Percentiles rank a stretch among this genome's conserved stretches.
Conservation (phyloP, 2,113 vertebrate species). For the Malaclemys terrapin region DNA sequence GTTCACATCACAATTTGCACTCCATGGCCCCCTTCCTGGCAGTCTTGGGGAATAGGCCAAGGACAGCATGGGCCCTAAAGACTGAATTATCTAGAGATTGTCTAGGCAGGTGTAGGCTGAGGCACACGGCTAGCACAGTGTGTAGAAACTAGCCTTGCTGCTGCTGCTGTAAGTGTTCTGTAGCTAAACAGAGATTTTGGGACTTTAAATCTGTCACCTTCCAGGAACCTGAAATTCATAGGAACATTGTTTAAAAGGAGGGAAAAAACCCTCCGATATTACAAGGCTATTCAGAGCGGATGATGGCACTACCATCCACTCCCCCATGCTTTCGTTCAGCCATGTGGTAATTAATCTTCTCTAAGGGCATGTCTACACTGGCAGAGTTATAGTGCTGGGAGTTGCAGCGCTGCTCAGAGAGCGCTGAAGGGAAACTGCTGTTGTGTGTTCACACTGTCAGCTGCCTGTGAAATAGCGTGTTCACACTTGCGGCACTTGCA, state of each 20-base stretch:
- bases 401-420: no score
- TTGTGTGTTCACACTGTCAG: no score
- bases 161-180: neutral
- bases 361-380: neutral
- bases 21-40: accelerated
- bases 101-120: neutral
- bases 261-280: neutral
- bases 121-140: neutral
- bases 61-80: neutral
- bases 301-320: neutral
- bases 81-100: neutral
- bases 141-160: neutral
- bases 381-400: no score
- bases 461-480: no score
- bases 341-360: conserved; percentile 20
- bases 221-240: neutral
- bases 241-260: accelerated
- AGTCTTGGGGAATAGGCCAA: neutral
- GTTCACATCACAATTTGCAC: neutral
- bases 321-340: conserved; percentile 8
- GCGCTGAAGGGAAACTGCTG: no score
- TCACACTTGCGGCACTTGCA: no score
- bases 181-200: conserved; percentile 4
- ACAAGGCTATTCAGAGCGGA: neutral
- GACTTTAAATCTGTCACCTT: conserved; percentile 55